Evolutionary conservation across 2,113 vertebrate genomes (phyloP).

Genomic region (Catharus bicknelli): DNA sequence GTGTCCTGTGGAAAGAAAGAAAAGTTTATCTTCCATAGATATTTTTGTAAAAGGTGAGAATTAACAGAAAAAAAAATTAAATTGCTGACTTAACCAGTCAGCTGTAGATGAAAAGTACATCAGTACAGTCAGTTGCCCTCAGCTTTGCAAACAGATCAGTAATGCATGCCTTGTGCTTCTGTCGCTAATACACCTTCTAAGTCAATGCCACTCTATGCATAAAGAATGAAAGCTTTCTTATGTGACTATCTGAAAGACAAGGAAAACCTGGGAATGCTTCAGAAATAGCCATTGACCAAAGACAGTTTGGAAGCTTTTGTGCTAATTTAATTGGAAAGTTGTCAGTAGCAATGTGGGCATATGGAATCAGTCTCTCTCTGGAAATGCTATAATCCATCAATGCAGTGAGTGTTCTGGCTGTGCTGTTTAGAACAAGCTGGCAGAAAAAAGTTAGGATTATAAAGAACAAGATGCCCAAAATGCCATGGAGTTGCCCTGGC

Average conservation of each 20-base stretch:
- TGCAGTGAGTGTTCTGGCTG: neutral
- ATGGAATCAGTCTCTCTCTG: neutral
- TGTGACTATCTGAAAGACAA: neutral
- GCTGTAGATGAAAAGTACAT: neutral
- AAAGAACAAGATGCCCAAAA: neutral
- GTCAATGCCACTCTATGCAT: neutral
- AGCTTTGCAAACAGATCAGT: neutral
- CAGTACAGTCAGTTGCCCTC: neutral
- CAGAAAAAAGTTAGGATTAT: neutral
- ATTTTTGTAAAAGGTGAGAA: neutral
- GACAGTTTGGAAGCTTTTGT: neutral
- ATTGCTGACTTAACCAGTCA: neutral
- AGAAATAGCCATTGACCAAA: neutral
- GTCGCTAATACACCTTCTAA: neutral
- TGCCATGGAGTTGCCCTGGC: fast-evolving
- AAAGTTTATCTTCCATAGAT: neutral
- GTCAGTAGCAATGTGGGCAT: neutral
- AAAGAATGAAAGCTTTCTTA: neutral
- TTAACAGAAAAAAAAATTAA: neutral
- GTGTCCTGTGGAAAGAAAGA: neutral
- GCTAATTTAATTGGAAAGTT: neutral
- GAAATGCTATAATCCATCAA: neutral
- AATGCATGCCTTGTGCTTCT: neutral
- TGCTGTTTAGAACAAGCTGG: neutral
- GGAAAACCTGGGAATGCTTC: neutral